phyloP scores from a whole-genome alignment of 2,113 vertebrate genomes.

The Ctenodactylus gundi region DNA sequence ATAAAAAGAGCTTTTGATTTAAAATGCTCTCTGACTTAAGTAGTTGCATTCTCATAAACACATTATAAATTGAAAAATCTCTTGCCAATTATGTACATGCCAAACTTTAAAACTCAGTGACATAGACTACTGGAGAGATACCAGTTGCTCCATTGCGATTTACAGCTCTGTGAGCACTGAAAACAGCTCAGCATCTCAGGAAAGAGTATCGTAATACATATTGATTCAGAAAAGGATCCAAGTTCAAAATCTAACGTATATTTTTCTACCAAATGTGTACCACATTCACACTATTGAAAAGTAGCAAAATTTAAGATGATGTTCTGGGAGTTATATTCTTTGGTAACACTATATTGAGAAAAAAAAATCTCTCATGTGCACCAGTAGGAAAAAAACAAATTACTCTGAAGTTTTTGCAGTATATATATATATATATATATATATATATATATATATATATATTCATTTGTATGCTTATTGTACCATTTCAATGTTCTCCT shows the following conservation, averaged over 20 bases:
- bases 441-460: neutral
- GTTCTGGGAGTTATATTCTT: too few relatives aligned
- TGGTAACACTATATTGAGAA: too few relatives aligned
- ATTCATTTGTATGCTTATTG: neutral
- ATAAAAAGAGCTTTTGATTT: neutral
- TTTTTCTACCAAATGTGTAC: neutral
- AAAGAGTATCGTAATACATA: neutral
- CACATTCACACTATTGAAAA: neutral
- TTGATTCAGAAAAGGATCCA: neutral
- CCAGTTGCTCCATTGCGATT: rapidly evolving
- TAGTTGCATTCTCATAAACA: neutral
- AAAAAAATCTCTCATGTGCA: too few relatives aligned
- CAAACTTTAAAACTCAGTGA: too few relatives aligned
- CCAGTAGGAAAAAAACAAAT: too few relatives aligned
- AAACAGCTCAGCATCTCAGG: neutral
- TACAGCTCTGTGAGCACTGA: rapidly evolving
- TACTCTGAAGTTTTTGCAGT: too few relatives aligned
- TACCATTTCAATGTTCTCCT: neutral
- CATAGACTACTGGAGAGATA: neutral
- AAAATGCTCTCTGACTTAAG: too few relatives aligned
- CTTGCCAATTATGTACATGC: too few relatives aligned
- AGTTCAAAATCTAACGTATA: neutral
- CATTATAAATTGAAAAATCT: neutral
- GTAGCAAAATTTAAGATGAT: neutral
- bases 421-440: neutral